A percentile compares a stretch with the other conserved stretches of the same genome.
phyloP scores from a whole-genome alignment of 2,888 invertebrate species.

The Cristatella mucedo region DNA sequence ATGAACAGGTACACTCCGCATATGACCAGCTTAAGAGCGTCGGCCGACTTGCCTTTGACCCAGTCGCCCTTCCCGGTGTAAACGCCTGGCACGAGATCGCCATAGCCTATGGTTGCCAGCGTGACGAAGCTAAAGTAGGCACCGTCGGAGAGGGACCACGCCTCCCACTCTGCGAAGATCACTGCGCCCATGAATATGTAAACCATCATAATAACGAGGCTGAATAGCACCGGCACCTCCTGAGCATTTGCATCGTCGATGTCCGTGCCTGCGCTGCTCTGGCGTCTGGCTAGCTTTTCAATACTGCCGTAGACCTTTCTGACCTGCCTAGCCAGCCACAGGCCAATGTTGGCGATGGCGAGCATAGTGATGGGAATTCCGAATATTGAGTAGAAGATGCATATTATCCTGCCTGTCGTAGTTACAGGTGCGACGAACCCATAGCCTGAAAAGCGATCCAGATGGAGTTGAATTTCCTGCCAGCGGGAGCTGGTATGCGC shows the following conservation, averaged over 20 bases:
- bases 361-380: conserved; percentile 9
- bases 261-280: too few species aligned
- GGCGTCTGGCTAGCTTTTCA: background rate
- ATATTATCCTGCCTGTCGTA: conserved; percentile 2
- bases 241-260: too few species aligned
- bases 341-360: conserved; percentile 6
- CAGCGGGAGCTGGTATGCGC: too few species aligned
- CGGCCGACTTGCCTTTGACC: background rate
- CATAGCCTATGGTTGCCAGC: conserved; percentile 6
- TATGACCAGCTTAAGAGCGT: conserved; percentile 6
- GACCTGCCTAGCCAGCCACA: conserved; percentile 7
- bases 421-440: conserved; percentile 3
- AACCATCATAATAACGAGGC: conserved; percentile 9
- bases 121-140: conserved; percentile 8
- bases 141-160: background rate
- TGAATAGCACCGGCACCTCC: conserved; percentile 11
- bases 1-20: conserved; percentile 7
- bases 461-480: too few species aligned
- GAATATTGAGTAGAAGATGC: conserved; percentile 9
- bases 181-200: conserved; percentile 10
- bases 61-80: conserved; percentile 7
- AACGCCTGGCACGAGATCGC: conserved; percentile 8
- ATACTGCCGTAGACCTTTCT: conserved; percentile 6
- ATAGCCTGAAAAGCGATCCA: background rate
- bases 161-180: conserved; percentile 10